phyloP scores from a whole-genome alignment of 2,888 invertebrate genomes.

The Pollenia angustigena region DNA sequence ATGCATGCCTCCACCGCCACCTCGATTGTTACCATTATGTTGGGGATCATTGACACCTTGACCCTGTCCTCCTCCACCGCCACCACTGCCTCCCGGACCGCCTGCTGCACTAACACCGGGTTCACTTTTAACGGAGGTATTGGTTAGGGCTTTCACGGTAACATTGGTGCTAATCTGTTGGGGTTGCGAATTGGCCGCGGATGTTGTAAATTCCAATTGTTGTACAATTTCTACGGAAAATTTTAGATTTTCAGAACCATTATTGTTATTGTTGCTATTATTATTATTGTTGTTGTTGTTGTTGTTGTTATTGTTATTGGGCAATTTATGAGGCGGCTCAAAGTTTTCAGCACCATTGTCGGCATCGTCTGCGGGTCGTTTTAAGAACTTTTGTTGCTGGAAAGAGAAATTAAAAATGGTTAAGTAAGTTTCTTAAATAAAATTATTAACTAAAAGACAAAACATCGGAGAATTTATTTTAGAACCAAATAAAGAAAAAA shows the following conservation, averaged over 20 bases:
- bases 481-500: no score
- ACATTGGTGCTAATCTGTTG: slow-evolving; percentile 97
- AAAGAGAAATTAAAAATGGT: slow-evolving; percentile 68
- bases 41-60: slow-evolving; percentile 78
- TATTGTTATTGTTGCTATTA: slow-evolving; percentile 77
- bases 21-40: slow-evolving; percentile 78
- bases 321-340: slow-evolving; percentile 91
- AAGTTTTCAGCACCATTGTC: slow-evolving; percentile 84
- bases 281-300: slow-evolving; percentile 77
- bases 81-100: slow-evolving; percentile 70
- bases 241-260: slow-evolving; percentile 86
- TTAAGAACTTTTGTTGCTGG: slow-evolving; percentile 94
- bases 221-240: slow-evolving; percentile 97
- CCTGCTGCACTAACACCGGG: slow-evolving; percentile 80
- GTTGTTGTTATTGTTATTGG: slow-evolving; percentile 81
- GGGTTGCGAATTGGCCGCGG: slow-evolving; percentile 93
- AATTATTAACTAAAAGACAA: no score
- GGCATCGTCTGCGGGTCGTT: slow-evolving; percentile 88
- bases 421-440: slow-evolving; percentile 25
- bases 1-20: slow-evolving; percentile 76
- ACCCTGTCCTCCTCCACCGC: slow-evolving; percentile 69
- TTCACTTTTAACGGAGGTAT: slow-evolving; percentile 85
- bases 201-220: slow-evolving; percentile 94
- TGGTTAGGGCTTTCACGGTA: slow-evolving; percentile 92
- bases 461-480: no score